Conservation (phyloP, 2,888 invertebrate genomes). For the Seladonia tumulorum region DNA sequence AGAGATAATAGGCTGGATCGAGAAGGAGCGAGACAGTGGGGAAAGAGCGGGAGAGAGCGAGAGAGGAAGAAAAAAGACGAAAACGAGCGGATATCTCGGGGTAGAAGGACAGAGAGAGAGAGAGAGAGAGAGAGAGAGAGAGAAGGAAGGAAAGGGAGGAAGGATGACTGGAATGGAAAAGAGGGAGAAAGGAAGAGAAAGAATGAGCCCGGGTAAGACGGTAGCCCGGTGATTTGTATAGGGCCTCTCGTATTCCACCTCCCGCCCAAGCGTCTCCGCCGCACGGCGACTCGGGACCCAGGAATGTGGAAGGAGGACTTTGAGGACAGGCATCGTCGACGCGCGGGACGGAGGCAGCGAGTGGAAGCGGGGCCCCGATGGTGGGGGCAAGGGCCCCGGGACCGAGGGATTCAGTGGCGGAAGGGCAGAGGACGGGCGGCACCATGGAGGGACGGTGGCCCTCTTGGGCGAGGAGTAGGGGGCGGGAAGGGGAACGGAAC, state of each 20-base stretch:
- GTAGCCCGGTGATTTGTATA: constrained; percentile 84
- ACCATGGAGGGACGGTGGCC: constrained; percentile 38
- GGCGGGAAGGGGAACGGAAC: constrained; percentile 66
- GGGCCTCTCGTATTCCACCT: constrained; percentile 81
- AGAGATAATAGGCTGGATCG: constrained; percentile 71
- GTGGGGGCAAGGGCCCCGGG: constrained; percentile 44
- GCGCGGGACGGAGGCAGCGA: constrained; percentile 50
- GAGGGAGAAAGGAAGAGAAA: constrained; percentile 67
- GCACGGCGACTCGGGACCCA: constrained; percentile 72
- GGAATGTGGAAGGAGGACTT: constrained; percentile 77
- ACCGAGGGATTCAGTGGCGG: constrained; percentile 66
- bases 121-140: background rate
- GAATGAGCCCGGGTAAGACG: constrained; percentile 82
- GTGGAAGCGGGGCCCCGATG: constrained; percentile 32
- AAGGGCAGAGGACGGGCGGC: constrained; percentile 54
- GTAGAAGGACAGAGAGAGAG: background rate
- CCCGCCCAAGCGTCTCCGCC: constrained; percentile 74
- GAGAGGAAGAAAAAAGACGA: constrained; percentile 30
- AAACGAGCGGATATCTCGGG: constrained; percentile 24
- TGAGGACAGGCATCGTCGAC: constrained; percentile 72
- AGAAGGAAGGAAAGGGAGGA: constrained; percentile 27
- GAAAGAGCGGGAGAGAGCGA: constrained; percentile 29
- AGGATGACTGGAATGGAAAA: constrained; percentile 58
- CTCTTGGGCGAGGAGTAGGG: constrained; percentile 26
- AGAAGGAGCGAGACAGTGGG: constrained; percentile 52